Evolutionary conservation across 2,888 invertebrate species (phyloP).

Genomic region (Seira sanloemensis): DNA sequence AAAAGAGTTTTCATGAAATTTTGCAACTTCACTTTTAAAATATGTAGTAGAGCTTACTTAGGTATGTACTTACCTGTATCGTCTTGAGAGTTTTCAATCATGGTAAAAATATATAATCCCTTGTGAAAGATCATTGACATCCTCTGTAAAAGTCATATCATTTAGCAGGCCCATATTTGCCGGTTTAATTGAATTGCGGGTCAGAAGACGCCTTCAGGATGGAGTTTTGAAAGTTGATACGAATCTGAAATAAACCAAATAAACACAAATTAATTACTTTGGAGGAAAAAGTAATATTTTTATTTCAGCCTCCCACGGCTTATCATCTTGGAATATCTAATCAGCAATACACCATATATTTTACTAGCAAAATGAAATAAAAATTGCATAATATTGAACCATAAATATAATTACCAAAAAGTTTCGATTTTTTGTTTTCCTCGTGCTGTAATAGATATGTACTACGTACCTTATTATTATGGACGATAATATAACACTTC

Average conservation of each 20-base stretch:
- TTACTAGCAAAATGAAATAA: not conserved
- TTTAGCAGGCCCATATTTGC: not conserved
- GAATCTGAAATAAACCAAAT: slow-evolving; percentile 7
- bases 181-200: not conserved
- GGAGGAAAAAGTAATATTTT: not conserved
- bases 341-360: not conserved
- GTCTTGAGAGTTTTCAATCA: no score
- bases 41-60: no score
- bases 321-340: not conserved
- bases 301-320: no score
- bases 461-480: not conserved
- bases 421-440: not conserved
- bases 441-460: no score
- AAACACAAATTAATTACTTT: not conserved
- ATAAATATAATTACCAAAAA: not conserved
- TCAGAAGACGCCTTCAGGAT: not conserved
- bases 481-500: not conserved
- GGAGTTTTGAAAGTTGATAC: not conserved
- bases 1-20: no score
- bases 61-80: no score
- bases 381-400: not conserved
- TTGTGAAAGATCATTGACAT: not conserved
- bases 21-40: no score
- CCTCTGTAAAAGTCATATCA: not conserved
- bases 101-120: no score